A percentile compares a stretch with the other conserved stretches of the same genome.
Conservation (phyloP, 2,888 invertebrate genomes). For the Apodemia zela region DNA sequence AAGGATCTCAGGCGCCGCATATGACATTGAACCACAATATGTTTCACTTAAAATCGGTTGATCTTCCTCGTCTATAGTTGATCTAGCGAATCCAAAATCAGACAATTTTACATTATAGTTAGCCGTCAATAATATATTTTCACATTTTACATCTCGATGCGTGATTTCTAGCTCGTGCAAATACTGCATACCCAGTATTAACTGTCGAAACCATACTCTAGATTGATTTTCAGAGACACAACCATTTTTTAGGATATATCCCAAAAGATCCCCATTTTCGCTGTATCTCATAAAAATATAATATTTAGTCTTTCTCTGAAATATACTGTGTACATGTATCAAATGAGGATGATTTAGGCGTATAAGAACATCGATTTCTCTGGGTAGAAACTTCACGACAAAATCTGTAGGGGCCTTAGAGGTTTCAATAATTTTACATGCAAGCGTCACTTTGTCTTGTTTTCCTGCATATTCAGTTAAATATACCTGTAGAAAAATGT, state of each 20-base stretch:
- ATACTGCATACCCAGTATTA: slow-evolving; percentile 85
- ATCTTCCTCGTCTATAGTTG: slow-evolving; percentile 58
- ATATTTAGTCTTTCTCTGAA: slow-evolving; percentile 85
- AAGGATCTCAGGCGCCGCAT: slow-evolving; percentile 92
- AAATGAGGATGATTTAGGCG: slow-evolving; percentile 89
- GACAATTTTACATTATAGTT: slow-evolving; percentile 89
- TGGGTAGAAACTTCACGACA: slow-evolving; percentile 88
- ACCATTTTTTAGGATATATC: slow-evolving; percentile 85
- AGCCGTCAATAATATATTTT: slow-evolving; percentile 86
- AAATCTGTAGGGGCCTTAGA: slow-evolving; percentile 88
- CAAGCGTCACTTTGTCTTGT: slow-evolving; percentile 65
- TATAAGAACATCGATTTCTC: slow-evolving; percentile 89
- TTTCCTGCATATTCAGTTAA: slow-evolving; percentile 58
- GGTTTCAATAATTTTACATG: slow-evolving; percentile 89
- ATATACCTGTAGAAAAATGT: slow-evolving; percentile 52
- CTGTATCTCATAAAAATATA: slow-evolving; percentile 89
- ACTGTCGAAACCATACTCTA: slow-evolving; percentile 85
- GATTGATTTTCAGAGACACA: slow-evolving; percentile 85
- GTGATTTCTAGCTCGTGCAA: slow-evolving; percentile 86
- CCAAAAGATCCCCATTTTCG: slow-evolving; percentile 89
- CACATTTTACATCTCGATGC: slow-evolving; percentile 91
- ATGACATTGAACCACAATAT: slow-evolving; percentile 92
- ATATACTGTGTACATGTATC: slow-evolving; percentile 88
- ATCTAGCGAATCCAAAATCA: slow-evolving; percentile 89
- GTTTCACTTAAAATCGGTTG: slow-evolving; percentile 84